These are phyloP conservation scores for Tachuris rubrigastra DNA, from an alignment of 2,113 vertebrate species.

Conservation along the genomic window DNA sequence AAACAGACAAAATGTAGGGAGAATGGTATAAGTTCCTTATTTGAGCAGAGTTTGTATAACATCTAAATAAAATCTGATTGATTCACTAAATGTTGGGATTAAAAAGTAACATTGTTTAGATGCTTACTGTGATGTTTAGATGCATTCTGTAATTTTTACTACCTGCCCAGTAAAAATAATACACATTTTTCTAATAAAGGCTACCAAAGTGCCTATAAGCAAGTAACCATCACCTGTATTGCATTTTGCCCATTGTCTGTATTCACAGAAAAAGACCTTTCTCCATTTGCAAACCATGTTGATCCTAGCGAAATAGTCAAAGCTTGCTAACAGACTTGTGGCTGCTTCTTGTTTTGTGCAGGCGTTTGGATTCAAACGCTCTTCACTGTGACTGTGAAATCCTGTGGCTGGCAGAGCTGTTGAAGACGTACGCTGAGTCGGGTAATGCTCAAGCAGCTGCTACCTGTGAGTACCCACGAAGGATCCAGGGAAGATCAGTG, in stretches of 20 bases:
- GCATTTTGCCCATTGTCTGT: neutral
- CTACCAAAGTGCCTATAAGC: neutral
- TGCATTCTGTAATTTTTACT: neutral
- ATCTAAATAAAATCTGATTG: neutral
- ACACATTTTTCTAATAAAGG: neutral
- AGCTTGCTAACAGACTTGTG: neutral
- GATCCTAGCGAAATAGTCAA: neutral
- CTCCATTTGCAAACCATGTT: neutral
- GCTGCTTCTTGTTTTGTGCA: conserved; percentile 45
- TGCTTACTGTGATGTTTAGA: neutral
- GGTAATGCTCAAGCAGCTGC: conserved; percentile 95
- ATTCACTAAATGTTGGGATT: neutral
- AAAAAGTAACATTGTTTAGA: neutral
- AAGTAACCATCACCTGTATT: neutral
- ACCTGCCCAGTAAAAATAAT: neutral
- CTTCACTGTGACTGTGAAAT: conserved; percentile 96
- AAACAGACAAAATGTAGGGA: neutral
- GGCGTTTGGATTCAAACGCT: conserved; percentile 92
- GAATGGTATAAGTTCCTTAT: neutral
- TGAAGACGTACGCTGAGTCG: conserved; percentile 89
- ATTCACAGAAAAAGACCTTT: neutral
- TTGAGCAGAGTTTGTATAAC: neutral
- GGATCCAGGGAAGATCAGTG: conserved; percentile 92
- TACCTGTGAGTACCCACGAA: conserved; percentile 89
- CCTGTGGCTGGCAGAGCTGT: conserved; percentile 92